Conservation (phyloP, 2,888 invertebrate species). For the Lapara coniferarum region DNA sequence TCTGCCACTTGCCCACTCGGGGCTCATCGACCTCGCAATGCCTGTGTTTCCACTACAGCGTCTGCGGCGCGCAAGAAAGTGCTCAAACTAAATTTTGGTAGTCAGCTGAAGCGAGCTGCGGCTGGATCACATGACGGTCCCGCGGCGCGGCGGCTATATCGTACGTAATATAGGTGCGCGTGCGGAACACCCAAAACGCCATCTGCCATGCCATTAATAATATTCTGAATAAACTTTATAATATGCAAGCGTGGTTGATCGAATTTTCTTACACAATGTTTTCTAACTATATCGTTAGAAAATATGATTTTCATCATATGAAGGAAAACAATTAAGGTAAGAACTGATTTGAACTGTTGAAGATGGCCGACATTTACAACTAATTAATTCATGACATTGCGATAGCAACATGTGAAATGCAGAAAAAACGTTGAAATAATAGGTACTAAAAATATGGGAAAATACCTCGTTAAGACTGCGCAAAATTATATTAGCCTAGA, state of each 20-base stretch:
- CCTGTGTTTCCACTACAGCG: constrained; percentile 60
- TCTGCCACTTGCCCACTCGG: constrained; percentile 35
- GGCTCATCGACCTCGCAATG: constrained; percentile 75
- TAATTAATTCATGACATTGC: background rate
- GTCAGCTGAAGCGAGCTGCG: constrained; percentile 1
- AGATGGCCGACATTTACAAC: background rate
- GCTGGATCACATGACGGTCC: constrained; percentile 3
- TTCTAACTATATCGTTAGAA: too few relatives aligned
- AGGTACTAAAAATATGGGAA: background rate
- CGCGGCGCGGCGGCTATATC: background rate
- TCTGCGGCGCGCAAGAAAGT: constrained; percentile 71
- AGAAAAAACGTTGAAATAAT: background rate
- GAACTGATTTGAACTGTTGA: background rate
- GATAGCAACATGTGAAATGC: background rate
- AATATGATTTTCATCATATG: too few relatives aligned
- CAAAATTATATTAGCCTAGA: too few relatives aligned
- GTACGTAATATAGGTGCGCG: background rate
- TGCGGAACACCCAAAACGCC: constrained; percentile 1
- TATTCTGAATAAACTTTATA: background rate
- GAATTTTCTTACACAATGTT: background rate
- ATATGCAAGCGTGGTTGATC: background rate
- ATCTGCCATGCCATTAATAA: background rate
- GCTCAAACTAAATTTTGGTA: constrained; percentile 77
- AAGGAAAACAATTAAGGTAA: background rate
- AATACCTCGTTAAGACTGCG: background rate